Conservation (phyloP, 2,113 vertebrate genomes). For the Toxotes chatareus region DNA sequence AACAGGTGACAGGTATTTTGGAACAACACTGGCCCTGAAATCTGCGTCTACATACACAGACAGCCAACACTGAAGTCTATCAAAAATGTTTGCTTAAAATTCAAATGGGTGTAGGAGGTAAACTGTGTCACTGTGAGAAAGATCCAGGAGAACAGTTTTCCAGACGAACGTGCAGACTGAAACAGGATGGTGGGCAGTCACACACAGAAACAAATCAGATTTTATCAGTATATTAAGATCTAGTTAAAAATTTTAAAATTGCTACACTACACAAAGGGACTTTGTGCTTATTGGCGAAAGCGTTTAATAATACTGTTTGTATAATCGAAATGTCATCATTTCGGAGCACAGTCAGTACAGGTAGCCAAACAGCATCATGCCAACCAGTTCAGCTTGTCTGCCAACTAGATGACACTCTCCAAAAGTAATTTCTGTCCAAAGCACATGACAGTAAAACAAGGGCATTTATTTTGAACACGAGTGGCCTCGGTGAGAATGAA, state of each 20-base stretch:
- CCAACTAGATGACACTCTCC: conserved; percentile 31
- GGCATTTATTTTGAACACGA: conserved; percentile 42
- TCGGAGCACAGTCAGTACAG: not conserved
- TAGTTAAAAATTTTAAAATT: not conserved
- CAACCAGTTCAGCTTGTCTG: conserved; percentile 33
- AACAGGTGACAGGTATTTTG: conserved; percentile 1
- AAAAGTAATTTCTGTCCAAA: conserved; percentile 45
- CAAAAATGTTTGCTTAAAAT: not conserved
- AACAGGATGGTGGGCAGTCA: conserved; percentile 4
- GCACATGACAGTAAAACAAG: conserved; percentile 49
- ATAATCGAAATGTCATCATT: not conserved
- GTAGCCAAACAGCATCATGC: conserved; percentile 23
- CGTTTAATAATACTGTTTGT: conserved; percentile 11
- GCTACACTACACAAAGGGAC: not conserved
- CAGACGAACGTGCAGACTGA: not conserved
- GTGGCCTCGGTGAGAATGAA: conserved; percentile 38
- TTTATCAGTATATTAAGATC: not conserved
- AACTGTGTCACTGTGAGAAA: not conserved
- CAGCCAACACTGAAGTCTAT: not conserved
- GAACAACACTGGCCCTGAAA: not conserved
- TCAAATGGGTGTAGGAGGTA: not conserved
- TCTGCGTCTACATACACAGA: not conserved
- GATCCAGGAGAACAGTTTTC: not conserved
- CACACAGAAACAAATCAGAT: not conserved
- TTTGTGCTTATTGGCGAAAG: not conserved